Evolutionary conservation across 1,140 invertebrate genomes (phyloP).

Genomic region (Teleogryllus occipitalis): DNA sequence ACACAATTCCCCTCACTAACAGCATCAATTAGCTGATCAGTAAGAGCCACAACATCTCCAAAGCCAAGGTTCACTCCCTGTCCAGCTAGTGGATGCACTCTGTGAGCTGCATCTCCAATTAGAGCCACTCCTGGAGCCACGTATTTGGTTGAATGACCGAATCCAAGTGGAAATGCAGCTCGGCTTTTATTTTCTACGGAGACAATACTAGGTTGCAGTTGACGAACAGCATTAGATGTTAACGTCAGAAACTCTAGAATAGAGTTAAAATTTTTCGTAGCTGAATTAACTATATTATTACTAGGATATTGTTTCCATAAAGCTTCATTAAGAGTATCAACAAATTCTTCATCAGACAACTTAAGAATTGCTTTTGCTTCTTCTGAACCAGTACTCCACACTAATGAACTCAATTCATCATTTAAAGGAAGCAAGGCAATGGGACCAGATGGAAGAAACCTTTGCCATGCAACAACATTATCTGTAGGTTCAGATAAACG

Average conservation of each 20-base stretch:
- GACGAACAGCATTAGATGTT: constrained; percentile 38
- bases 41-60: constrained; percentile 74
- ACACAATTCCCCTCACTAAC: constrained; percentile 63
- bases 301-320: constrained; percentile 65
- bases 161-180: constrained; percentile 84
- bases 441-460: constrained; percentile 84
- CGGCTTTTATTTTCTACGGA: constrained; percentile 54
- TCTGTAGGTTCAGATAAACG: constrained; percentile 61
- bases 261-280: not conserved
- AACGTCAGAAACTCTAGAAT: constrained; percentile 11
- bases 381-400: constrained; percentile 76
- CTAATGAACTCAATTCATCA: constrained; percentile 70
- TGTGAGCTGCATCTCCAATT: constrained; percentile 92
- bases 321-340: constrained; percentile 81
- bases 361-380: constrained; percentile 65
- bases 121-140: constrained; percentile 63
- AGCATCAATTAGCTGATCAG: constrained; percentile 57
- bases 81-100: constrained; percentile 92
- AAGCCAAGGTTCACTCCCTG: constrained; percentile 97
- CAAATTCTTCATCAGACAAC: constrained; percentile 69
- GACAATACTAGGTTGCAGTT: constrained; percentile 71
- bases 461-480: constrained; percentile 89
- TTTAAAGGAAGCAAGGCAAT: constrained; percentile 83
- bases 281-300: constrained; percentile 38
- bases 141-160: constrained; percentile 83